phyloP scores from a whole-genome alignment of 2,113 vertebrate species.

The Psittacara wagleri region DNA sequence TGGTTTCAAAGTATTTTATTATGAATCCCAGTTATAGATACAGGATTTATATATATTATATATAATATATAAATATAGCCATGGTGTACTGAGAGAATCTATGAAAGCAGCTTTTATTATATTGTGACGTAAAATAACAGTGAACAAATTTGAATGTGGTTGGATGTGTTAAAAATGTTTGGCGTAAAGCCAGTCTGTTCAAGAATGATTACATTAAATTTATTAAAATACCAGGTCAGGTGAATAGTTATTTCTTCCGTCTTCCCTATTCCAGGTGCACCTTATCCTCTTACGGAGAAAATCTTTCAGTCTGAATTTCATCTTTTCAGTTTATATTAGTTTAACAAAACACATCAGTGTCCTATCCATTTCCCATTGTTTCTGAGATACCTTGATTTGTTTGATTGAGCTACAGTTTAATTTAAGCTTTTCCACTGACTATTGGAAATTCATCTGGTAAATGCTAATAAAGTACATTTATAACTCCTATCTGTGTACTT shows the following conservation, averaged over 20 bases:
- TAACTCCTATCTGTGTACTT: background rate
- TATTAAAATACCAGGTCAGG: background rate
- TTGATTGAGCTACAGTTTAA: conserved; percentile 9
- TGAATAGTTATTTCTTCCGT: background rate
- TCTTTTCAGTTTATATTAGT: background rate
- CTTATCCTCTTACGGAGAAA: background rate
- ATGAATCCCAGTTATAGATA: background rate
- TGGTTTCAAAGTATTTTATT: conserved; percentile 37
- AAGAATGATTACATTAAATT: background rate
- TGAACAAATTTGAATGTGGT: background rate
- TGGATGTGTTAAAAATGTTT: background rate
- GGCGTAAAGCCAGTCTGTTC: background rate
- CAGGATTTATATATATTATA: background rate
- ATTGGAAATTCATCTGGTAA: background rate
- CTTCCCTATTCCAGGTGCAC: background rate
- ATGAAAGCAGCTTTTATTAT: background rate
- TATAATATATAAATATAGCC: background rate
- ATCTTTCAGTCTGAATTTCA: background rate
- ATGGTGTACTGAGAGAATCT: background rate
- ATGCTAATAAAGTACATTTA: conserved; percentile 23
- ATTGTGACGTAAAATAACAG: background rate
- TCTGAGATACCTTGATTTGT: background rate
- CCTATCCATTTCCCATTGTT: background rate
- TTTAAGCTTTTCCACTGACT: background rate
- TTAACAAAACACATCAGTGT: background rate